Evolutionary conservation across 2,113 vertebrate species (phyloP).

Genomic region (Nothoprocta pentlandii): DNA sequence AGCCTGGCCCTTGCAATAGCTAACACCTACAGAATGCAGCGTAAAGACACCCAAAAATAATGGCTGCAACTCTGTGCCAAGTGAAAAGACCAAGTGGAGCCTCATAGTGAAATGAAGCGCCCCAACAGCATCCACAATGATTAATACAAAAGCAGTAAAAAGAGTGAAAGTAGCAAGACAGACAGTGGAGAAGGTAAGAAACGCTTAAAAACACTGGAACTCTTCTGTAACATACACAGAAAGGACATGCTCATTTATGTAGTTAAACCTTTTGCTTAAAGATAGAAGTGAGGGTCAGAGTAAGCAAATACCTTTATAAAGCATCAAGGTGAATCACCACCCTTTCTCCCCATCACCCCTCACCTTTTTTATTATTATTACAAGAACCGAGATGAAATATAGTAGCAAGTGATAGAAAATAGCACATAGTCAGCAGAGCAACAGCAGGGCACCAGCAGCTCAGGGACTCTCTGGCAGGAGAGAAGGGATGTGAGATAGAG

Average conservation of each 20-base stretch:
- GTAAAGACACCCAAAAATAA: neutral
- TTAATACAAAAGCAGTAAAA: neutral
- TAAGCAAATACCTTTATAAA: neutral
- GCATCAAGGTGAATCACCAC: neutral
- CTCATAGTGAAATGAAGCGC: neutral
- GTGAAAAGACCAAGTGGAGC: neutral
- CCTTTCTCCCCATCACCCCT: accelerated
- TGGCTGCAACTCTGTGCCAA: neutral
- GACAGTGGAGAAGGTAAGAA: neutral
- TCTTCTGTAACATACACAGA: neutral
- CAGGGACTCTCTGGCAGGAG: neutral
- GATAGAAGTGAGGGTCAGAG: neutral
- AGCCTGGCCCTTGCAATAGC: neutral
- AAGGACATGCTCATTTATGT: neutral
- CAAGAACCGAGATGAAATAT: neutral
- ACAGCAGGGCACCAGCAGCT: neutral
- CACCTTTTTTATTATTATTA: neutral
- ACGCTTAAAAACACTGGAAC: neutral
- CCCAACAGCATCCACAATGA: neutral
- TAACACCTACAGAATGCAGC: neutral
- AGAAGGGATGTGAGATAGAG: neutral
- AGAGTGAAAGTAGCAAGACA: neutral
- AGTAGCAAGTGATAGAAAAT: neutral
- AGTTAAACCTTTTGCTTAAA: neutral
- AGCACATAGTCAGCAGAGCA: neutral